Evolutionary conservation across 1,140 invertebrate genomes (phyloP).

Genomic region (Drosophila tsacasi): DNA sequence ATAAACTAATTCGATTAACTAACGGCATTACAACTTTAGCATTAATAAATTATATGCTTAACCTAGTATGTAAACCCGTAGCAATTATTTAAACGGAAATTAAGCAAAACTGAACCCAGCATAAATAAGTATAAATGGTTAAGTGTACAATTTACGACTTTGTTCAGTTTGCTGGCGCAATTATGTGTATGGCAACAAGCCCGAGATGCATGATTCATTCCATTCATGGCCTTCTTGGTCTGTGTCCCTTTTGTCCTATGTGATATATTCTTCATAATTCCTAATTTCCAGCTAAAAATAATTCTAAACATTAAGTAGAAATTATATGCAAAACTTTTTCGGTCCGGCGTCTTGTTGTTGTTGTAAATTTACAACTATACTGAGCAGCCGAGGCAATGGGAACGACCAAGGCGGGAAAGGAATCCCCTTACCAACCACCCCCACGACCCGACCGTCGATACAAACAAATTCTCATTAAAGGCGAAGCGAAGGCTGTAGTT

Average conservation of each 20-base stretch:
- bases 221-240: constrained; percentile 12
- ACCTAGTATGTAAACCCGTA: background rate
- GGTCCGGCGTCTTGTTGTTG: constrained; percentile 35
- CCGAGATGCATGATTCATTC: constrained; percentile 55
- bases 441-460: constrained; percentile 72
- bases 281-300: constrained; percentile 78
- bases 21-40: background rate
- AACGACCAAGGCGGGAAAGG: background rate
- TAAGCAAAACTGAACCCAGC: constrained; percentile 25
- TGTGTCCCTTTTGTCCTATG: constrained; percentile 45
- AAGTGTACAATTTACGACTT: constrained; percentile 70
- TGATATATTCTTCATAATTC: constrained; percentile 79
- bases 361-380: constrained; percentile 75
- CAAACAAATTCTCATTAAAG: constrained; percentile 84
- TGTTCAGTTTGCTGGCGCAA: constrained; percentile 57
- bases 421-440: constrained; percentile 18
- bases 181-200: constrained; percentile 33
- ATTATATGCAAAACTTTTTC: constrained; percentile 75
- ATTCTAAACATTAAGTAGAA: constrained; percentile 83
- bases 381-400: constrained; percentile 17
- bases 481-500: constrained; percentile 50
- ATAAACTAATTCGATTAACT: background rate
- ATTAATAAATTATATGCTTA: constrained; percentile 26
- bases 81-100: constrained; percentile 13
- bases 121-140: constrained; percentile 55